Percentiles rank a stretch among this genome's conserved stretches.
Evolutionary conservation across 2,888 invertebrate species (phyloP).

Genomic region (Parnassius apollo): DNA sequence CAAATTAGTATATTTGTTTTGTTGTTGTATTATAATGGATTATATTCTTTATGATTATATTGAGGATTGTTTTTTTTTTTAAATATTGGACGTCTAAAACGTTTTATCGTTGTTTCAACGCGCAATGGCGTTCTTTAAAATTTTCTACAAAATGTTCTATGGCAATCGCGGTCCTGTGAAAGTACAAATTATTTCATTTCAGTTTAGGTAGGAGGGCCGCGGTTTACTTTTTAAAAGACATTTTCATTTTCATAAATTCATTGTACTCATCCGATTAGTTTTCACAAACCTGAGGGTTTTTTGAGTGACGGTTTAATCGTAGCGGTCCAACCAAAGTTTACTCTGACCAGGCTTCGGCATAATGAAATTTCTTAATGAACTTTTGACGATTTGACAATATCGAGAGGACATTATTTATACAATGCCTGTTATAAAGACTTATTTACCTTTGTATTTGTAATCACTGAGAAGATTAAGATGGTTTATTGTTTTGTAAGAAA

Average conservation of each 20-base stretch:
- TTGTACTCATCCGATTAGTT: conserved; percentile 39
- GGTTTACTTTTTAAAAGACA: conserved; percentile 57
- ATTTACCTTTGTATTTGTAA: conserved; percentile 32
- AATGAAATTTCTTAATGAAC: conserved; percentile 72
- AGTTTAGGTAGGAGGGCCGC: conserved; percentile 65
- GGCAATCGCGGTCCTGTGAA: conserved; percentile 52
- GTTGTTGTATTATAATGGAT: conserved; percentile 79
- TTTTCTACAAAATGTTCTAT: conserved; percentile 29
- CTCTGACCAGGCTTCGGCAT: conserved; percentile 52
- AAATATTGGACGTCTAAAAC: conserved; percentile 54
- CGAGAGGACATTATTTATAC: conserved; percentile 46
- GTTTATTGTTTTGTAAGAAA: conserved; percentile 58
- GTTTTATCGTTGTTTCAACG: conserved; percentile 42
- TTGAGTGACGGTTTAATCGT: conserved; percentile 15
- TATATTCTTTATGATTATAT: conserved; percentile 70
- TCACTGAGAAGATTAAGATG: conserved; percentile 40
- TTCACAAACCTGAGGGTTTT: conserved; percentile 4
- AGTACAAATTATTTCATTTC: conserved; percentile 76
- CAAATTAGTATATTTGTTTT: conserved; percentile 70
- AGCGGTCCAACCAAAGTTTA: conserved; percentile 54
- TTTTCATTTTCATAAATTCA: conserved; percentile 48
- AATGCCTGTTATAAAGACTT: conserved; percentile 35
- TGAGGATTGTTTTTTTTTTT: conserved; percentile 50
- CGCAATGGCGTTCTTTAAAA: conserved; percentile 21
- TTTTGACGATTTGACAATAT: conserved; percentile 53